Evolutionary conservation across 2,888 invertebrate genomes (phyloP).

Genomic region (Drosophila planitibia): DNA sequence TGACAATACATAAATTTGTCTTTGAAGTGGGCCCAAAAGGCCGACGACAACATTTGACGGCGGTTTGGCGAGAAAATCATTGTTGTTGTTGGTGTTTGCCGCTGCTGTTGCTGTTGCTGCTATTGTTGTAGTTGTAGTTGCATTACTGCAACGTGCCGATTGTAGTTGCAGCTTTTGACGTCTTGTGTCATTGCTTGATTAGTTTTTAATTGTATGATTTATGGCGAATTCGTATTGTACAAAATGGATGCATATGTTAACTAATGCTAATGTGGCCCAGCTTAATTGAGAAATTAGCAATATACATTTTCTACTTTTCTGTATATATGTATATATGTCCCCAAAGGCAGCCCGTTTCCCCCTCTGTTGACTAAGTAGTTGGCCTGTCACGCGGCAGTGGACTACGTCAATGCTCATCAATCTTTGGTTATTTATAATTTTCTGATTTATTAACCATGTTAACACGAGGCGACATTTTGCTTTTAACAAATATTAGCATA

Average conservation of each 20-base stretch:
- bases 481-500: constrained; percentile 76
- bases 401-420: constrained; percentile 66
- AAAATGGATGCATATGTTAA: constrained; percentile 61
- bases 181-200: constrained; percentile 79
- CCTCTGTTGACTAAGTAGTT: constrained; percentile 28
- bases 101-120: constrained; percentile 20
- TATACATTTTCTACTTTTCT: constrained; percentile 48
- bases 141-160: constrained; percentile 59
- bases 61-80: constrained; percentile 56
- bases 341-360: constrained; percentile 11
- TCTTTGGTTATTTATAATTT: constrained; percentile 71
- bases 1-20: constrained; percentile 79
- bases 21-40: constrained; percentile 76
- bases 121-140: constrained; percentile 28
- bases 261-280: constrained; percentile 67
- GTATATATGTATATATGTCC: background rate
- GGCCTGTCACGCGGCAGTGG: constrained; percentile 42
- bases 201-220: constrained; percentile 81
- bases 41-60: constrained; percentile 54
- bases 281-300: constrained; percentile 75
- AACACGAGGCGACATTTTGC: constrained; percentile 77
- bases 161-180: constrained; percentile 61
- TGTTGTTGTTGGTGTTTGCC: constrained; percentile 31
- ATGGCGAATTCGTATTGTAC: constrained; percentile 66
- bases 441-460: constrained; percentile 71